These are phyloP conservation scores for Urocynchramus pylzowi DNA, from an alignment of 2,113 vertebrate genomes.

Conservation along the genomic window DNA sequence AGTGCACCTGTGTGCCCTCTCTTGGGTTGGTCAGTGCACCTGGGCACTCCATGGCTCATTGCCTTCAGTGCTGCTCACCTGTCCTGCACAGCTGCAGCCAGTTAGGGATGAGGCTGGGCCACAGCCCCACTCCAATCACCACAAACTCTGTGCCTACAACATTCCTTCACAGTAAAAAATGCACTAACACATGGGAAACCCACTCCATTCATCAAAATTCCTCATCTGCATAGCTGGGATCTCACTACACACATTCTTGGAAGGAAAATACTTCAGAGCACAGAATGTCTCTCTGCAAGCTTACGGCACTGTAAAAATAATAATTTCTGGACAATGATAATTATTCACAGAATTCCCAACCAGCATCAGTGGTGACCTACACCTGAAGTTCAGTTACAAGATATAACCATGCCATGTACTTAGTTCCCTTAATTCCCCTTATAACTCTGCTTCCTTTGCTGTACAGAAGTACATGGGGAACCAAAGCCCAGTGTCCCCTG, in stretches of 20 bases:
- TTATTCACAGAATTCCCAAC: not conserved
- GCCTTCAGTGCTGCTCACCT: not conserved
- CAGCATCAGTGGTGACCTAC: not conserved
- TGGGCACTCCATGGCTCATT: not conserved
- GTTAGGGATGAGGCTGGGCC: not conserved
- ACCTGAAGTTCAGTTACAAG: not conserved
- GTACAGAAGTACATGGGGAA: not conserved
- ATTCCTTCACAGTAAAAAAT: not conserved
- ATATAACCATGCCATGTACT: not conserved
- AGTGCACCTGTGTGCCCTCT: not conserved
- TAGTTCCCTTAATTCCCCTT: not conserved
- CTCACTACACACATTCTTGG: not conserved
- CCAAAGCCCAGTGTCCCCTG: not conserved
- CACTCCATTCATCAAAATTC: not conserved
- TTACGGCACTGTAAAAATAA: not conserved
- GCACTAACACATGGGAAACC: not conserved
- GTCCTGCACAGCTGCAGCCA: not conserved
- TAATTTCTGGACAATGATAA: not conserved
- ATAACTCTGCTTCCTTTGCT: not conserved
- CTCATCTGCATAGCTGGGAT: not conserved
- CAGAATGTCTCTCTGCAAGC: not conserved
- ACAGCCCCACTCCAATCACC: not conserved
- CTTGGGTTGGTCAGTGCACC: not conserved
- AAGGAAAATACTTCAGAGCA: not conserved
- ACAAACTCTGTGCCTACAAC: not conserved